These are phyloP conservation scores for Capitulum mitella DNA, from an alignment of 2,888 invertebrate species.

Conservation along the genomic window DNA sequence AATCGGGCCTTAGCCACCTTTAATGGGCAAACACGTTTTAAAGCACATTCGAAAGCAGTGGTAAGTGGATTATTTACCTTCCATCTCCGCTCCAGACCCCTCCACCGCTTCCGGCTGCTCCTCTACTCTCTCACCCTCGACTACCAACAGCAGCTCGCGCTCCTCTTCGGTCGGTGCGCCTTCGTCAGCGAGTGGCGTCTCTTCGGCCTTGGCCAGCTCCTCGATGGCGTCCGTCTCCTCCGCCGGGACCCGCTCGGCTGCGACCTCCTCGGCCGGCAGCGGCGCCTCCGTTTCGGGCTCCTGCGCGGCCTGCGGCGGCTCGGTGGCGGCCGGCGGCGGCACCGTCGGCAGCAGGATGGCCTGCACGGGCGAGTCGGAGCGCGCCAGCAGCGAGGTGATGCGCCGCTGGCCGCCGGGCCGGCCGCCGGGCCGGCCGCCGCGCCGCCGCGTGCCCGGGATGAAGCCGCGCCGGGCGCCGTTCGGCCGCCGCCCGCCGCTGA, in stretches of 20 bases:
- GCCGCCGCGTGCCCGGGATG: neutral
- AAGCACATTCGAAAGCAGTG: neutral
- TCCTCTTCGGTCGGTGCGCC: neutral
- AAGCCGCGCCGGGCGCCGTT: constrained; percentile 51
- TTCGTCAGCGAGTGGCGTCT: neutral
- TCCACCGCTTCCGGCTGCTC: neutral
- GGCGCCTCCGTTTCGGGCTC: neutral
- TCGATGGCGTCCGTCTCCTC: neutral
- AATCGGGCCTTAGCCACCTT: neutral
- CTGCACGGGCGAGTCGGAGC: neutral
- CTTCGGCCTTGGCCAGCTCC: neutral
- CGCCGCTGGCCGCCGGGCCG: neutral
- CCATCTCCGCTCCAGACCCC: constrained; percentile 1
- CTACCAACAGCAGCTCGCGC: neutral
- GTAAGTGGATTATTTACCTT: constrained; percentile 2
- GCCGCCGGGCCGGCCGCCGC: neutral
- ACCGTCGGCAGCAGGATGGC: neutral
- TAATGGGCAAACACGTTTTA: neutral
- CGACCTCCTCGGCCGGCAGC: neutral
- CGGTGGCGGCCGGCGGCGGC: neutral
- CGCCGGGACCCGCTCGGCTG: neutral
- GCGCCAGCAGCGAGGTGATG: neutral
- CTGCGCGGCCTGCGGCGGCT: neutral
- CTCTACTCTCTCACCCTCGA: constrained; percentile 16
- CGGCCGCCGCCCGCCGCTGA: constrained; percentile 60